Base-by-base conservation (phyloP, 1,140 invertebrate species). In the Rhopalosiphum maidis region DNA sequence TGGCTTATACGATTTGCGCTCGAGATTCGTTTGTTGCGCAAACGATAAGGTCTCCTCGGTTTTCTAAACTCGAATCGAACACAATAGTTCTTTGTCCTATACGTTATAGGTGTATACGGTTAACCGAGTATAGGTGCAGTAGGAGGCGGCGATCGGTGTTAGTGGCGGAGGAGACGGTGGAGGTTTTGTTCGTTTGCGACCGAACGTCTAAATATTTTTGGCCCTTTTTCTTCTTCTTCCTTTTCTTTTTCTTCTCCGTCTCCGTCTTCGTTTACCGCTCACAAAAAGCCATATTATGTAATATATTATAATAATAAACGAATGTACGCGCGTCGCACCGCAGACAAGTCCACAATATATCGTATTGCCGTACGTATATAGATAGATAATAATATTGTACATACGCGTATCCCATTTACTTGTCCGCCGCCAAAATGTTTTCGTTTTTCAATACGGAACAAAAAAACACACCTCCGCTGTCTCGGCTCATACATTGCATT, bases 31-130 rank as follows among this genome's bases (percentile, higher is more conserved):
- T n/a, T 77, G 60, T 77, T 77, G 60, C 30, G 60, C 30, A 77
- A 77, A n/a, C 60, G 30, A 68, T 68, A 77, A 77, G n/a, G 60
- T 77, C 30, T 77, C 30, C 30, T 77, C 60, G 60, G n/a, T 77
- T 77, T 77, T n/a, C 60, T 77, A 77, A 77, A 77, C 60, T 77
- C 60, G 60, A 77, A 77, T n/a, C 60, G 30, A 77, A n/a, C 60
- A 77, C 60, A 77, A 77, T 77, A 77, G 60, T n/a, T 77, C 60
- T 77, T 77, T 77, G 60, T 77, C 60, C 15, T n/a, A 4, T 68
- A 68, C 25, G 60, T 68, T n/a, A n/a, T n/a, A n/a, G 60, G 30
- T 77, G n/a, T 77, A 77, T 77, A 77, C n/a, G 30, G 60, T 15
- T 18, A 68, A n/a, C 30, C 30, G 30, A n/a, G 60, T n/a, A 30